These are phyloP conservation scores for Aquatica leii DNA, from an alignment of 2,888 invertebrate species.

Conservation along the genomic window DNA sequence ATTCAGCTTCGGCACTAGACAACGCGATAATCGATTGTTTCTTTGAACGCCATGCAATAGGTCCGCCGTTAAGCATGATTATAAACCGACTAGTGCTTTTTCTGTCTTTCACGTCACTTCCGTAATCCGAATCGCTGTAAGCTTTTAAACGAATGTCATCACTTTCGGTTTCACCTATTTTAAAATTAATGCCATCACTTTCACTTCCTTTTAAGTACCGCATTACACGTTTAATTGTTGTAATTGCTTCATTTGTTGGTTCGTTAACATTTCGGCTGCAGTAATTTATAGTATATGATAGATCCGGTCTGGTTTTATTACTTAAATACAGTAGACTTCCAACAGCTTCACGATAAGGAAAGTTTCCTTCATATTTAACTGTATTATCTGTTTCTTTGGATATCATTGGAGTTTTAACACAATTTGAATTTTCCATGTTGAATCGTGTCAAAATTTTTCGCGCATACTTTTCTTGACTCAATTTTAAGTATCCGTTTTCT, in stretches of 20 bases:
- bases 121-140: slow-evolving; percentile 36
- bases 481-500: background rate
- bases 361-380: background rate
- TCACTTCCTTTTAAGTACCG: too few species aligned
- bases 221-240: too few species aligned
- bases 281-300: too few species aligned
- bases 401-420: background rate
- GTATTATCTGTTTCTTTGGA: background rate
- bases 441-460: background rate
- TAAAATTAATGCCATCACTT: too few species aligned
- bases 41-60: slow-evolving; percentile 2
- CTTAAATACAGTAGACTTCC: too few species aligned
- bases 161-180: too few species aligned
- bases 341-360: slow-evolving; percentile 1
- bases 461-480: background rate
- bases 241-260: too few species aligned
- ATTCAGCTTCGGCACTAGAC: slow-evolving; percentile 1
- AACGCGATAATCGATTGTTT: background rate
- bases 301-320: too few species aligned
- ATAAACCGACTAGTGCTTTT: slow-evolving; percentile 5
- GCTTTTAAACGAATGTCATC: too few species aligned
- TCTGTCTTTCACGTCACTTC: background rate
- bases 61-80: background rate
- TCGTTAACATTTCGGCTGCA: too few species aligned
- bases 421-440: slow-evolving; percentile 4